phyloP scores from a whole-genome alignment of 2,113 vertebrate genomes.

The Thunnus thynnus region DNA sequence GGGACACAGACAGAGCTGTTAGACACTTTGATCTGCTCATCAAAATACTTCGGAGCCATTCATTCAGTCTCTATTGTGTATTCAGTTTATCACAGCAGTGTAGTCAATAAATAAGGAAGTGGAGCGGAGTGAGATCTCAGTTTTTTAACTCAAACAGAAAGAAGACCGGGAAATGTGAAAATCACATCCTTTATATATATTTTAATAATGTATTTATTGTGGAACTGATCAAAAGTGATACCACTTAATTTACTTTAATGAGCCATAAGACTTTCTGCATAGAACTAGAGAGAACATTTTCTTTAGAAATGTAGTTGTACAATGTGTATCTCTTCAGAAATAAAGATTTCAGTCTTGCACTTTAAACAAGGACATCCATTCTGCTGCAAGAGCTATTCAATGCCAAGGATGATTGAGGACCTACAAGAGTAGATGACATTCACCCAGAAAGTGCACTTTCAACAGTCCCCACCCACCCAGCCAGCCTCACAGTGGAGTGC shows the following conservation, averaged over 20 bases:
- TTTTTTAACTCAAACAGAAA: constrained; percentile 24
- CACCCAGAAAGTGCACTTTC: constrained; percentile 44
- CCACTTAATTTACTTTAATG: constrained; percentile 25
- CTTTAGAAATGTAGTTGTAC: neutral
- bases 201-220: constrained; percentile 20
- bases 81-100: constrained; percentile 28
- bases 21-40: constrained; percentile 56
- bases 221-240: constrained; percentile 24
- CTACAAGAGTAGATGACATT: constrained; percentile 44
- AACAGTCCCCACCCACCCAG: constrained; percentile 44
- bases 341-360: constrained; percentile 22
- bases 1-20: constrained; percentile 44
- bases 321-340: neutral
- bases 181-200: neutral
- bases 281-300: neutral
- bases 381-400: constrained; percentile 30
- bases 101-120: neutral
- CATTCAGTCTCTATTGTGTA: constrained; percentile 1
- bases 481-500: constrained; percentile 29
- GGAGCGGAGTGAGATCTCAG: neutral
- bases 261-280: neutral
- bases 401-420: constrained; percentile 43
- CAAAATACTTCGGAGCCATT: constrained; percentile 29
- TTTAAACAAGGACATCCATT: constrained; percentile 40
- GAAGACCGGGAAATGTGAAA: constrained; percentile 19